phyloP scores from a whole-genome alignment of 2,797 vertebrate species.

The Chelon labrosus region DNA sequence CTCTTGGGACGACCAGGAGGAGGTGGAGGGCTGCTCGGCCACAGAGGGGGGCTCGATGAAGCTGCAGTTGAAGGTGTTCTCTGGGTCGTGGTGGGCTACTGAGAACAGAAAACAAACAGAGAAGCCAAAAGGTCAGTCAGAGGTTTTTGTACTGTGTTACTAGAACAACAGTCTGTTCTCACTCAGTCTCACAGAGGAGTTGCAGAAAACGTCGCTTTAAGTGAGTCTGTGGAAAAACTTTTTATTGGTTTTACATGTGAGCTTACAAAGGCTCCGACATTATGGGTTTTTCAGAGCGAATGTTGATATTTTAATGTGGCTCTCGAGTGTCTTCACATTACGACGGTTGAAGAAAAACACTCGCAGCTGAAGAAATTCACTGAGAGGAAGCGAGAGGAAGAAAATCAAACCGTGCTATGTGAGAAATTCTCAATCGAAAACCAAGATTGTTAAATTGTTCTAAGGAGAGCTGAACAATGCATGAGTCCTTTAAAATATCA shows the following conservation, averaged over 20 bases:
- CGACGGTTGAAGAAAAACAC: neutral
- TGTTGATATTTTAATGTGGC: neutral
- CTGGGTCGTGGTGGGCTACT: constrained; percentile 98
- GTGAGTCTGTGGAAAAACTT: constrained; percentile 35
- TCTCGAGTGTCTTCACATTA: constrained; percentile 2
- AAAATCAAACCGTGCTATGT: neutral
- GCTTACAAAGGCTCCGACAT: constrained; percentile 18
- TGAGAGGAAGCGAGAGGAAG: neutral
- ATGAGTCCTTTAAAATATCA: neutral
- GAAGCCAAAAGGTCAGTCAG: constrained; percentile 73
- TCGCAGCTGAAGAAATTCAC: neutral
- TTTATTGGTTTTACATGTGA: constrained; percentile 47
- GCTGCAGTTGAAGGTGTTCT: constrained; percentile 98
- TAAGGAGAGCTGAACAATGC: neutral
- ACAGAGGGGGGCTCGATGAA: constrained; percentile 95
- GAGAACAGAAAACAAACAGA: constrained; percentile 76
- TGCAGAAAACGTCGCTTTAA: constrained; percentile 46
- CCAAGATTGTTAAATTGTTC: neutral
- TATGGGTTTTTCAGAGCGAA: neutral
- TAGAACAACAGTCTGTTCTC: constrained; percentile 77
- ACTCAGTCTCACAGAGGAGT: constrained; percentile 38
- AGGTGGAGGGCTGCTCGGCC: constrained; percentile 92
- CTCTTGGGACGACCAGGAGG: constrained; percentile 96
- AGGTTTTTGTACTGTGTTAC: constrained; percentile 67
- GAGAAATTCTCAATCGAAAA: neutral